Evolutionary conservation across 1,140 invertebrate genomes (phyloP), one percentile per base, ranked within the genome.

Genomic region (Colletes latitarsis): DNA sequence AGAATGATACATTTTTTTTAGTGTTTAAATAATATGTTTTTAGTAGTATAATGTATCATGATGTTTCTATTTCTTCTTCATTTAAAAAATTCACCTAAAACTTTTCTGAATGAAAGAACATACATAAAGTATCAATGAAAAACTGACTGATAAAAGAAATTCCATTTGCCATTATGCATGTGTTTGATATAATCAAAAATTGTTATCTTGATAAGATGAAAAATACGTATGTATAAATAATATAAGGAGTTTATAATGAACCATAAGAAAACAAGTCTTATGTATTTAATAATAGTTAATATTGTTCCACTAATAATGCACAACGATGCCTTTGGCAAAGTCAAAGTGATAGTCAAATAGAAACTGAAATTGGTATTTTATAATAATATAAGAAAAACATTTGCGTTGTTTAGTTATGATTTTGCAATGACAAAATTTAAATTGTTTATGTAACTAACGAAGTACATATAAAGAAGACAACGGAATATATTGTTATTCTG

Each of bases 101-200:
- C 30, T 30, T 30, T 30, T 30, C 30, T 55, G 10, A 55, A 9
- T 69, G 5, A 2, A 14, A 19, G 6, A 55, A 55, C 17, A 64
- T 19, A 17, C 6, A 69, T 41, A 39, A 55, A 55, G 9, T 21
- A 39, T 69, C 15, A 12, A 55, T 17, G 15, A 39, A 53, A 39
- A 69, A 30, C 15, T 69, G 67, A 55, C 67, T 69, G 21, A n/a
- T 52, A n/a, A 74, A 39, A 53, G 17, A 41, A 63, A 53, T 64
- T 74, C 30, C n/a, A 19, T 64, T 74, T 60, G 21, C 46, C 6
- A 66, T 19, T 55, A n/a, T 67, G 39, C n/a, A 55, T 66, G 21
- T 63, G 12, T 74, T 74, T 74, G 30, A 21, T 41, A 71, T 71
- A 71, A 58, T 8, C 21, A 43, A 75, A 66, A 66, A 10, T 66